Percentiles rank a stretch among this genome's conserved stretches.
These are phyloP conservation scores for Tetraneura akinire DNA, from an alignment of 1,140 invertebrate genomes.

Conservation along the genomic window DNA sequence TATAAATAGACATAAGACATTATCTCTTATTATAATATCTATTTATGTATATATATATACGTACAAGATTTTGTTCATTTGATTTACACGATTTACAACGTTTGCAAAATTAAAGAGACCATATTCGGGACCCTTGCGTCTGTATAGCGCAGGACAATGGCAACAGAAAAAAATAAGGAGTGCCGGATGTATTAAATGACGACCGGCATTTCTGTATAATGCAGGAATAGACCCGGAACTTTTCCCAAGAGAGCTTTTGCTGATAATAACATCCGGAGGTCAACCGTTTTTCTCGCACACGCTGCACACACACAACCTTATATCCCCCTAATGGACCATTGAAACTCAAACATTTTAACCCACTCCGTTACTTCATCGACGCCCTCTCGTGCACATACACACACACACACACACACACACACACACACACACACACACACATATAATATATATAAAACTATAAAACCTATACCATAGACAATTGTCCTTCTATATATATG, in stretches of 20 bases:
- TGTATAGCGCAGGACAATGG: slow-evolving; percentile 4
- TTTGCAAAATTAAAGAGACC: slow-evolving; percentile 35
- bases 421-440: too few relatives aligned
- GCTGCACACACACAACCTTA: neutral
- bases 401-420: too few relatives aligned
- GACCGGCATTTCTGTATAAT: slow-evolving; percentile 39
- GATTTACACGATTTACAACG: slow-evolving; percentile 38
- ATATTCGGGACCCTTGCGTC: neutral
- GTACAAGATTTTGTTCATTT: neutral
- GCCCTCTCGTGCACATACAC: slow-evolving; percentile 7
- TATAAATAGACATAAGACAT: too few relatives aligned
- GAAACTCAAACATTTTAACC: slow-evolving; percentile 36
- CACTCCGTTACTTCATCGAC: neutral
- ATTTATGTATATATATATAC: too few relatives aligned
- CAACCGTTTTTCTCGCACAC: slow-evolving; percentile 37
- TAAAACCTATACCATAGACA: neutral
- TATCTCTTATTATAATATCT: too few relatives aligned
- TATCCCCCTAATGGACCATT: slow-evolving; percentile 42
- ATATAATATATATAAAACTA: too few relatives aligned
- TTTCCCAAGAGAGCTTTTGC: slow-evolving; percentile 50
- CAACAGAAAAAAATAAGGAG: neutral
- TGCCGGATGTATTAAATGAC: slow-evolving; percentile 49
- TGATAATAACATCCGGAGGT: slow-evolving; percentile 50
- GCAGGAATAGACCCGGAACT: slow-evolving; percentile 32
- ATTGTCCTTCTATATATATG: neutral